These are phyloP conservation scores for silkworm (Bombyx mori) DNA, from an alignment of 1,140 invertebrate genomes.

Conservation along the genomic window ASM3026992v2 NC_085112.1:7946001-7946500, in stretches of 20 bases:
- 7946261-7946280: conserved; percentile 13
- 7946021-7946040: neutral
- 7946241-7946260: conserved; percentile 15
- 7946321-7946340: conserved; percentile 7
- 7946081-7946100: too few species aligned
- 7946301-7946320: neutral
- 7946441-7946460: too few species aligned
- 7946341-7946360: neutral
- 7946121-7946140: too few species aligned
- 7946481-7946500: too few species aligned
- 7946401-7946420: too few species aligned
- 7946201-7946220: conserved; percentile 2
- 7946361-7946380: too few species aligned
- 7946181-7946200: neutral
- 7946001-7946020: conserved; percentile 34
- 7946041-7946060: conserved; percentile 2
- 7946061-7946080: conserved; percentile 6
- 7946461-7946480: too few species aligned
- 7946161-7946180: too few species aligned
- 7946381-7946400: too few species aligned
- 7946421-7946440: too few species aligned
- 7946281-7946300: conserved; percentile 7
- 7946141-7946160: too few species aligned
- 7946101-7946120: too few species aligned
- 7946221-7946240: conserved; percentile 1